Evolutionary conservation across 2,888 invertebrate species (phyloP).

Genomic region (Melanophora roralis): DNA sequence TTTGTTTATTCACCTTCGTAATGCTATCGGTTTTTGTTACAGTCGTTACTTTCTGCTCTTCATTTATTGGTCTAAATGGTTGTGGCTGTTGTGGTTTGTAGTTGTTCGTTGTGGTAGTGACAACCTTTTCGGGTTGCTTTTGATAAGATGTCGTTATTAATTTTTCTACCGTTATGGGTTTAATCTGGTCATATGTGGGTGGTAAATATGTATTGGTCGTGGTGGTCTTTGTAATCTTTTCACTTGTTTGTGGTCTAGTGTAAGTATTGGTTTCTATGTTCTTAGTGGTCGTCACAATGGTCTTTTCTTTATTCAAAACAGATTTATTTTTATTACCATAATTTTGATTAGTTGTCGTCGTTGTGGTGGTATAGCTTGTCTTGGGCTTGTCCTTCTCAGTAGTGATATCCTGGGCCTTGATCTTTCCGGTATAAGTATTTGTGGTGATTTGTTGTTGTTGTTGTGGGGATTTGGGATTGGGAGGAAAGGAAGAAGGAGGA

Average conservation of each 20-base stretch:
- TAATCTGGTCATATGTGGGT: slow-evolving; percentile 11
- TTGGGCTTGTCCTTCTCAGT: slow-evolving; percentile 70
- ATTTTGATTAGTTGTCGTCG: slow-evolving; percentile 65
- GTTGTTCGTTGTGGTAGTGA: not conserved
- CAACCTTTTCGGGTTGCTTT: slow-evolving; percentile 34
- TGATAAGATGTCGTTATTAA: slow-evolving; percentile 31
- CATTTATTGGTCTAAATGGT: slow-evolving; percentile 30
- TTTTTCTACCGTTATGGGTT: slow-evolving; percentile 35
- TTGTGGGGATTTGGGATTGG: slow-evolving; percentile 62
- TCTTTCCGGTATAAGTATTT: slow-evolving; percentile 43
- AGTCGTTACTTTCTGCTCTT: slow-evolving; percentile 48
- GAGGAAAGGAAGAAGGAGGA: slow-evolving; percentile 72
- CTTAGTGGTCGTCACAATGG: slow-evolving; percentile 36
- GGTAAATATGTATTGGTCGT: slow-evolving; percentile 31
- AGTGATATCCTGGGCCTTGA: slow-evolving; percentile 67
- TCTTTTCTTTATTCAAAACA: slow-evolving; percentile 69
- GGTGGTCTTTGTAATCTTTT: slow-evolving; percentile 34
- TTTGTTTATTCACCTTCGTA: slow-evolving; percentile 44
- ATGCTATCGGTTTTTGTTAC: slow-evolving; percentile 53
- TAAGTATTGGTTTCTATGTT: slow-evolving; percentile 34
- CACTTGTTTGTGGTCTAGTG: slow-evolving; percentile 16
- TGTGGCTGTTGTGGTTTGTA: slow-evolving; percentile 22
- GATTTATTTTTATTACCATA: slow-evolving; percentile 69
- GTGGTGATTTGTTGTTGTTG: slow-evolving; percentile 43
- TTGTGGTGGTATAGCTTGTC: slow-evolving; percentile 68